Conservation (phyloP, 2,113 vertebrate species). For the Acanthochromis polyacanthus region DNA sequence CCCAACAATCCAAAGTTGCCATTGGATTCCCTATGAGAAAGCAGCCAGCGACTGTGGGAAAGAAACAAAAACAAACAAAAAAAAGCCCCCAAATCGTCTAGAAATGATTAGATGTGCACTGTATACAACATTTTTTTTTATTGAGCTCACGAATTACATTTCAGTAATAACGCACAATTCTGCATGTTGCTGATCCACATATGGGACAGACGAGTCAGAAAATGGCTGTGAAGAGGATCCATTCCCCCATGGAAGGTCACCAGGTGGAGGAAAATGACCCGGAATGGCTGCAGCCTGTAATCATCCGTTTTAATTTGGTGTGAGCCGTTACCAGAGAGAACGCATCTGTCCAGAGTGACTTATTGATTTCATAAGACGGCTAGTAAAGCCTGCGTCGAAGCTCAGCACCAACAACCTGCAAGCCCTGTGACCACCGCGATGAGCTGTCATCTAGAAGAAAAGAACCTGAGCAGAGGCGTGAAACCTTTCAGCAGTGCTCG, state of each 20-base stretch:
- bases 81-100: too few relatives aligned
- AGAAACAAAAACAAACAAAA: too few relatives aligned
- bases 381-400: slow-evolving; percentile 40
- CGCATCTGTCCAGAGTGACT: slow-evolving; percentile 77
- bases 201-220: slow-evolving; percentile 37
- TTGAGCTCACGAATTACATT: slow-evolving; percentile 60
- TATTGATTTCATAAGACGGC: slow-evolving; percentile 84
- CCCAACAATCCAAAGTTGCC: too few relatives aligned
- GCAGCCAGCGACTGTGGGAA: too few relatives aligned
- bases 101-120: too few relatives aligned
- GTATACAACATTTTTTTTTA: slow-evolving; percentile 47
- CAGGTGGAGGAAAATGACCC: slow-evolving; percentile 65
- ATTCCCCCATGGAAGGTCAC: slow-evolving; percentile 56
- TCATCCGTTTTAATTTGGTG: slow-evolving; percentile 78
- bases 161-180: slow-evolving; percentile 36
- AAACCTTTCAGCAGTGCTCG: slow-evolving; percentile 74
- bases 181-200: slow-evolving; percentile 57
- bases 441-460: slow-evolving; percentile 60
- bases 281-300: slow-evolving; percentile 69
- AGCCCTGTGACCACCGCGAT: slow-evolving; percentile 59
- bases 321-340: slow-evolving; percentile 70
- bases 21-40: too few relatives aligned
- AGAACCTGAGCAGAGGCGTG: slow-evolving; percentile 55
- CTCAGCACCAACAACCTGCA: slow-evolving; percentile 48
- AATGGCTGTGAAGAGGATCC: slow-evolving; percentile 46